These are phyloP conservation scores for Onychomys leucogaster DNA, from an alignment of 2,797 vertebrate species.

Conservation along the genomic window DNA sequence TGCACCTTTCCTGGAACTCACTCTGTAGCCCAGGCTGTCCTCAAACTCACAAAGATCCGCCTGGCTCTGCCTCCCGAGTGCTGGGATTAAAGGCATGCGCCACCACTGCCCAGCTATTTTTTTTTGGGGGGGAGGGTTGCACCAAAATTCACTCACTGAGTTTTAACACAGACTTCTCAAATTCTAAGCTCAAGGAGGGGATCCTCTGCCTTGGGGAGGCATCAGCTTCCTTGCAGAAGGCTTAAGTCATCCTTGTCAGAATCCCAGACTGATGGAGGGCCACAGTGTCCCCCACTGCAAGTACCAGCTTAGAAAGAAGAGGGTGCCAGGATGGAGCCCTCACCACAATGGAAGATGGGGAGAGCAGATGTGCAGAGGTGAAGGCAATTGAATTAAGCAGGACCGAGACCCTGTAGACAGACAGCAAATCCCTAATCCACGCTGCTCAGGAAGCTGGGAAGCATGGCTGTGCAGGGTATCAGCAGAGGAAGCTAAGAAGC, in stretches of 20 bases:
- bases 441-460: background rate
- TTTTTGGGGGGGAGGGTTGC: no score
- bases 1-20: no score
- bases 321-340: background rate
- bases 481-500: background rate
- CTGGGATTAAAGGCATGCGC: no score
- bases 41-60: no score
- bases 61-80: no score
- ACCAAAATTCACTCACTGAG: background rate
- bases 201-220: background rate
- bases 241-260: background rate
- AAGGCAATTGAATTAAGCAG: background rate
- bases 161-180: background rate
- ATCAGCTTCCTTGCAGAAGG: background rate
- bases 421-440: background rate
- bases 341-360: background rate
- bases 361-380: background rate
- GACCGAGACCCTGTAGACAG: background rate
- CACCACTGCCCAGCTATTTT: no score
- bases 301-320: background rate
- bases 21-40: no score
- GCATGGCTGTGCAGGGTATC: background rate
- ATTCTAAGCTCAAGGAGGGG: background rate
- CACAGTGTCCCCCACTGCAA: background rate
- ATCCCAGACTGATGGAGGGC: background rate